Percentiles rank a stretch among this genome's conserved stretches.
phyloP scores from a whole-genome alignment of 2,113 vertebrate genomes.

The Melanerpes aurifrons region DNA sequence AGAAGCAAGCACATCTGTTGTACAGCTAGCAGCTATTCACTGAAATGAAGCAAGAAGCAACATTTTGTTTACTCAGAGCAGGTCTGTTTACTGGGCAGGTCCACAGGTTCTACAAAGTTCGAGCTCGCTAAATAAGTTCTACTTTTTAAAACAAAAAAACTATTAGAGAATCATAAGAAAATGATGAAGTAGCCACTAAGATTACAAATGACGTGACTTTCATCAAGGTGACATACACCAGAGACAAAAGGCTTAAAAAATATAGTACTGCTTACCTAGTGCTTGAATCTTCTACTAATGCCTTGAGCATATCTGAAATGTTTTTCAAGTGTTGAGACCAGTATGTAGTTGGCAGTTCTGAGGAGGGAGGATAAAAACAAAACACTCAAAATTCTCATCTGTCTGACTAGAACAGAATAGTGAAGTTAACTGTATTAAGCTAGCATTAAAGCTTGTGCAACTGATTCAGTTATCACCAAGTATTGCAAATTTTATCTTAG shows the following conservation, averaged over 20 bases:
- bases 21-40: background rate
- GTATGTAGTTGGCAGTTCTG: slow-evolving; percentile 79
- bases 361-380: background rate
- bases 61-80: background rate
- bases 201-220: background rate
- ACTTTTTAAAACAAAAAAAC: background rate
- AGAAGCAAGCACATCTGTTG: background rate
- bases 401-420: background rate
- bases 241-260: background rate
- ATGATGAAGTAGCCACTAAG: background rate
- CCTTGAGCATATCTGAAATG: slow-evolving; percentile 80
- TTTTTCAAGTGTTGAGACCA: slow-evolving; percentile 79
- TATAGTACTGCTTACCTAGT: slow-evolving; percentile 56
- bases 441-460: background rate
- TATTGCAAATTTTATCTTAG: background rate
- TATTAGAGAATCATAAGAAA: background rate
- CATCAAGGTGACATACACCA: background rate
- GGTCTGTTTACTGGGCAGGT: background rate
- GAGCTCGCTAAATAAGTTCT: background rate
- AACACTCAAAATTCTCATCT: background rate
- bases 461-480: background rate
- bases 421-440: background rate
- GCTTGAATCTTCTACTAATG: slow-evolving; percentile 72
- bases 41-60: background rate
- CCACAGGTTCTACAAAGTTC: background rate